Conservation (phyloP, 2,888 invertebrate genomes). For the Pachliopta kotzebuea region DNA sequence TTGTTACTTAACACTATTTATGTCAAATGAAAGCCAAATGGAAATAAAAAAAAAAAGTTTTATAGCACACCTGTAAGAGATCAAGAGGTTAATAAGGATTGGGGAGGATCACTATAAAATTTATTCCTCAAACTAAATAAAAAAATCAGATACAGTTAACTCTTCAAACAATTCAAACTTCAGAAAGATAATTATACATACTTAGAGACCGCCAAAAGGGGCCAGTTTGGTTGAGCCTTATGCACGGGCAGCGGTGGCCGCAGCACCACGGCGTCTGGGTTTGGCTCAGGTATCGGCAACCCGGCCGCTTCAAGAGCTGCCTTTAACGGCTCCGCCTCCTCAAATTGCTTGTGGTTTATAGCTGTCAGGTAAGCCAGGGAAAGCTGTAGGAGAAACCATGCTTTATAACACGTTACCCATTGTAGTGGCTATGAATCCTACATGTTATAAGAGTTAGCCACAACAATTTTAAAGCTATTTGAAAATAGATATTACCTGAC, state of each 20-base stretch:
- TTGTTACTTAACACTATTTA: too few relatives aligned
- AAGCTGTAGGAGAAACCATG: slow-evolving; percentile 63
- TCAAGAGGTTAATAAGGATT: too few relatives aligned
- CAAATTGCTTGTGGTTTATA: slow-evolving; percentile 91
- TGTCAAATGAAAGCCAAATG: too few relatives aligned
- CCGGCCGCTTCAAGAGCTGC: slow-evolving; percentile 83
- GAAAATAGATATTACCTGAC: slow-evolving; percentile 57
- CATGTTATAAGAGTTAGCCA: not conserved
- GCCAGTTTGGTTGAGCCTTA: slow-evolving; percentile 98
- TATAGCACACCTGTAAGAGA: too few relatives aligned
- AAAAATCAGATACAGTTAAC: not conserved
- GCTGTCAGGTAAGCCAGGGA: slow-evolving; percentile 97
- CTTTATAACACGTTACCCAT: too few relatives aligned
- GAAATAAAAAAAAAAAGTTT: too few relatives aligned
- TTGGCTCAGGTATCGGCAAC: slow-evolving; percentile 84
- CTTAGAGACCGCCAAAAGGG: slow-evolving; percentile 93
- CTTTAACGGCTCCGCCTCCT: slow-evolving; percentile 88
- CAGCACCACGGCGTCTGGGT: slow-evolving; percentile 87
- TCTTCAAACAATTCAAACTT: not conserved
- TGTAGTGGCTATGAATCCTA: too few relatives aligned
- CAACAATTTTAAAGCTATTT: not conserved
- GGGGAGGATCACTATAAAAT: too few relatives aligned
- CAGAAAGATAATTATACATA: slow-evolving; percentile 42
- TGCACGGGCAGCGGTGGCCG: slow-evolving; percentile 94
- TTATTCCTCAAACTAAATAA: too few relatives aligned